phyloP scores from a whole-genome alignment of 92 coral and sea anemone species.

The Heliopora coerulea region DNA sequence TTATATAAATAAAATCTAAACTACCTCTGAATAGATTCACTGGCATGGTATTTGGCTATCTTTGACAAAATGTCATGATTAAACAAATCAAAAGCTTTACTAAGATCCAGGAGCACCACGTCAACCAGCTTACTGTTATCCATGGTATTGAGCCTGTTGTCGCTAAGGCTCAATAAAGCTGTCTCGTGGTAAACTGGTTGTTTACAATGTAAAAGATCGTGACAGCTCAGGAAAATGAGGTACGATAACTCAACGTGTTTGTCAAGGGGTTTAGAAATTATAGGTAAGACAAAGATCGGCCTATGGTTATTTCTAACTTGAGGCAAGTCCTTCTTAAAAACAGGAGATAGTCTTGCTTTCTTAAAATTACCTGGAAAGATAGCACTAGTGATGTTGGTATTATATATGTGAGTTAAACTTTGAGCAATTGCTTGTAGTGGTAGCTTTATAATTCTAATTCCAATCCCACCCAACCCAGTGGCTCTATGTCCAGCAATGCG shows the following conservation, averaged over 20 bases:
- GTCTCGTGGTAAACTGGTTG: constrained; percentile 53
- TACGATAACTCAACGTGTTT: constrained; percentile 44
- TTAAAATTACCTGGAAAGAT: constrained; percentile 39
- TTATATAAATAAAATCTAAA: constrained; percentile 36
- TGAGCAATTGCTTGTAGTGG: not conserved
- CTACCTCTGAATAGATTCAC: constrained; percentile 38
- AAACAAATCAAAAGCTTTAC: constrained; percentile 51
- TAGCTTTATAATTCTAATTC: not conserved
- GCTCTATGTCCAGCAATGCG: not conserved
- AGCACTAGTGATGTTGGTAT: constrained; percentile 25
- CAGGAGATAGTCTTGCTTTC: constrained; percentile 43
- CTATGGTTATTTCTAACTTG: constrained; percentile 34
- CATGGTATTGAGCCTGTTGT: constrained; percentile 55
- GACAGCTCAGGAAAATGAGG: constrained; percentile 24
- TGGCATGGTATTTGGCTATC: constrained; percentile 43
- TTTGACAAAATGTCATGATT: constrained; percentile 50
- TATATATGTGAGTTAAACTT: constrained; percentile 42
- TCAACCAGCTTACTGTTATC: constrained; percentile 51
- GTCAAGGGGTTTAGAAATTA: constrained; percentile 46
- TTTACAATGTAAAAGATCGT: constrained; percentile 18
- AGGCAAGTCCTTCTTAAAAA: constrained; percentile 38
- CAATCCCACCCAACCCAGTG: not conserved
- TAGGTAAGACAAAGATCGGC: constrained; percentile 48
- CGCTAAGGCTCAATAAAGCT: constrained; percentile 40
- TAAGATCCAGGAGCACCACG: constrained; percentile 44